Evolutionary conservation across 2,113 vertebrate species (phyloP).

Genomic region (Macroglossus sobrinus): DNA sequence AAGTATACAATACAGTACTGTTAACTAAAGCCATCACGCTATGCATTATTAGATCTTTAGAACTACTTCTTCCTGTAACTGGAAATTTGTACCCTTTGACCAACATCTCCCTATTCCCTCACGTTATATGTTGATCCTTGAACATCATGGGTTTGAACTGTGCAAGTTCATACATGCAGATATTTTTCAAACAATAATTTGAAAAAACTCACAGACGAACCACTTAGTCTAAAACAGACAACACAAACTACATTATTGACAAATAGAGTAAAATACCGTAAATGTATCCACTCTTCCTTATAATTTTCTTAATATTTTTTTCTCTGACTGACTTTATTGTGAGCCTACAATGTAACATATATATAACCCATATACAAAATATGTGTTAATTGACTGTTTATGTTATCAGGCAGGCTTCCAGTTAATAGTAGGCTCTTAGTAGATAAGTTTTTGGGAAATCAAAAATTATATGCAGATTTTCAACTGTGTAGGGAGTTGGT

Average conservation of each 20-base stretch:
- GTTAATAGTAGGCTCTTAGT: background rate
- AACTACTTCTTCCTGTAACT: background rate
- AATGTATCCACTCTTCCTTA: background rate
- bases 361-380: background rate
- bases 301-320: background rate
- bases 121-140: background rate
- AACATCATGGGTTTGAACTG: background rate
- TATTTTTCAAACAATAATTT: background rate
- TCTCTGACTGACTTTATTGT: background rate
- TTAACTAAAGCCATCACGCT: background rate
- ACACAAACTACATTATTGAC: background rate
- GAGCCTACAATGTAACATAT: background rate
- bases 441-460: background rate
- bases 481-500: background rate
- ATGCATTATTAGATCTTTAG: background rate
- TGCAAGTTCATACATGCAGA: background rate
- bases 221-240: background rate
- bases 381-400: background rate
- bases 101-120: background rate
- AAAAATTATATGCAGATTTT: background rate
- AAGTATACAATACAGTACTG: background rate
- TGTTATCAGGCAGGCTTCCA: background rate
- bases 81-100: background rate
- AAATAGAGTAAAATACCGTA: background rate
- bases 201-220: background rate